Evolutionary conservation across 2,888 invertebrate species (phyloP), one percentile per base, ranked within the genome.

Genomic region (Lasioglossum malachurum): DNA sequence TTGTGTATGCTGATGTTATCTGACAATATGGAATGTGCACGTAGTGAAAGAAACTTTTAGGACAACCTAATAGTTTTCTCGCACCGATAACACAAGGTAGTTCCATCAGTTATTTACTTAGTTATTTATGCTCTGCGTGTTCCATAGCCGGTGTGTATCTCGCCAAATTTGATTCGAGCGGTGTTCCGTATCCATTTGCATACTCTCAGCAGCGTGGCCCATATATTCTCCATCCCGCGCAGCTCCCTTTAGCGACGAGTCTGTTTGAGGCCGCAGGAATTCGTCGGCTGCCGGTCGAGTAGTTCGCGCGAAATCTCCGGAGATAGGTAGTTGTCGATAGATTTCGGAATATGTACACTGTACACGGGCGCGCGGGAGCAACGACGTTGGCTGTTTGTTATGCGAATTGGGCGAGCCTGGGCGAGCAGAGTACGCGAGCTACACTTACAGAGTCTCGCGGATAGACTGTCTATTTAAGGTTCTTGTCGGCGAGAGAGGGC

Each of bases 251-350:
- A 60, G 44, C 72, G 12, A 46, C 38, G 27, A 53, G 73, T 74
- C 67, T n/a, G n/a, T 76, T 74, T 64, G 74, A 83, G 41, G 67
- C 64, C 31, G 44, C 46, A 38, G 83, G 77, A 78, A 84, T 82
- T 83, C 74, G 74, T 71, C 53, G 77, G 49, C 64, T 46, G 83
- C 35, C 67, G 69, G 38, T 4, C 27, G 44, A 57, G 41, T 41
- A 46, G 38, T 14, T 8, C 14, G 27, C 27, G 53, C 53, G 53
- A 78, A 78, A 78, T 83, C 84, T 60, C 69, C 19, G n/a, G 57
- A 44, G 78, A 74, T 60, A 44, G 78, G 69, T 60, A 38, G 35
- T 71, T 74, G 78, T 78, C 83, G 83, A 83, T 78, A 67, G 53
- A 8, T 46, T 57, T 69, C 19, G 77, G 12, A n/a, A 57, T 57